These are phyloP conservation scores for Sigmodon hispidus DNA, from an alignment of 2,113 vertebrate genomes.

Conservation along the genomic window DNA sequence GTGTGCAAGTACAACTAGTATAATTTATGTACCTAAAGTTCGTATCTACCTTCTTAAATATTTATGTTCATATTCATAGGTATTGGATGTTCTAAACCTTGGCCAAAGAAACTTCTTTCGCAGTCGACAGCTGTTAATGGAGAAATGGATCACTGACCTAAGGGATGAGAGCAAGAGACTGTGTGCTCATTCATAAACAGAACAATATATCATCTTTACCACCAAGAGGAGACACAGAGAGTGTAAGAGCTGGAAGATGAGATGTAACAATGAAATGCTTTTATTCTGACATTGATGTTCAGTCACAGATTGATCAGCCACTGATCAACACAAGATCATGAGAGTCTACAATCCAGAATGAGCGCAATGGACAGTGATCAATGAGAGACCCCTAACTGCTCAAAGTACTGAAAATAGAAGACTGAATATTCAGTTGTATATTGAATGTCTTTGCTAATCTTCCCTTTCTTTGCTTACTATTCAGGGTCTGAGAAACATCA, in stretches of 20 bases:
- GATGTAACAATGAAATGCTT: not conserved
- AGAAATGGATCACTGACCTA: not conserved
- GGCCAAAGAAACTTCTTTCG: not conserved
- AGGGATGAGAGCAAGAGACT: not conserved
- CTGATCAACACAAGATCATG: not conserved
- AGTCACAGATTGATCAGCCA: not conserved
- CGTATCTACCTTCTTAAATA: not conserved
- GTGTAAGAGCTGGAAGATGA: not conserved
- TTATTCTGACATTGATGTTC: not conserved
- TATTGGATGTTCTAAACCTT: not conserved
- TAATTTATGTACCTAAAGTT: not conserved
- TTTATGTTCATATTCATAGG: not conserved
- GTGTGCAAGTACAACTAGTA: not conserved
- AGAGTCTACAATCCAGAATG: not conserved
- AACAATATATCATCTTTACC: not conserved
- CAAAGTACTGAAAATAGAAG: not conserved
- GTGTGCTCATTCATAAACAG: not conserved
- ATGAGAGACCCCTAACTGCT: not conserved
- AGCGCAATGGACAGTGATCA: no score
- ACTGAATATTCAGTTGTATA: not conserved
- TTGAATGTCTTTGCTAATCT: not conserved
- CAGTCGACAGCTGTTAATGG: not conserved
- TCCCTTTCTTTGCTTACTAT: no score
- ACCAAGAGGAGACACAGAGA: not conserved
- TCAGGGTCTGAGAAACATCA: not conserved